These are phyloP conservation scores for Podargus strigoides DNA, from an alignment of 2,797 vertebrate genomes.

Conservation along the genomic window DNA sequence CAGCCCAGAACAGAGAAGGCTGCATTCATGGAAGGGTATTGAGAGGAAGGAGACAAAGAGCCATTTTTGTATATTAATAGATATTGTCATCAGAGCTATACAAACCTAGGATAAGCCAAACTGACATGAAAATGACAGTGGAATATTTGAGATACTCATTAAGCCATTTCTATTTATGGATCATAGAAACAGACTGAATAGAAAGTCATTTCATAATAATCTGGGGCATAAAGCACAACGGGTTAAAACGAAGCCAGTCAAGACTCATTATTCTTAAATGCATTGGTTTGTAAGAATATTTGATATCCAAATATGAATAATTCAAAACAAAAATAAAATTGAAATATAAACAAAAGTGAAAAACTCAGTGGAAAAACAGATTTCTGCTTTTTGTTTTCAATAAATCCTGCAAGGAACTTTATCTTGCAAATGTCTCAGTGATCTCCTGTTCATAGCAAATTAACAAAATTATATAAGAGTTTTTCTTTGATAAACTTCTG, in stretches of 20 bases:
- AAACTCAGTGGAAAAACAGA: not conserved
- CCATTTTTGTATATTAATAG: not conserved
- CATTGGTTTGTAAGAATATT: not conserved
- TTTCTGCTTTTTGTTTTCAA: not conserved
- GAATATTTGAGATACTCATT: not conserved
- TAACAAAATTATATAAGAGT: not conserved
- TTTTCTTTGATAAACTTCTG: not conserved
- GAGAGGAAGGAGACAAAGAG: not conserved
- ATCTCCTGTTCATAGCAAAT: not conserved
- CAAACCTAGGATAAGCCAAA: not conserved
- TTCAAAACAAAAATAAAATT: not conserved
- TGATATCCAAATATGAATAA: not conserved
- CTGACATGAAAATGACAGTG: not conserved
- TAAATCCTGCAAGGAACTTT: not conserved
- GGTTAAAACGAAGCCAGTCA: constrained; percentile 7
- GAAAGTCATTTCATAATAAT: not conserved
- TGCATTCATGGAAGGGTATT: not conserved
- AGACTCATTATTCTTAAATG: constrained; percentile 16
- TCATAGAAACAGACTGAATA: not conserved
- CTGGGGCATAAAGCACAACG: not conserved
- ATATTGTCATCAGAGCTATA: not conserved
- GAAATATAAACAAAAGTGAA: not conserved
- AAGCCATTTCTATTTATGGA: constrained; percentile 7
- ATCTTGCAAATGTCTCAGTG: not conserved
- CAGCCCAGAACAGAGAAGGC: not conserved